These are phyloP conservation scores for Tipula lateralis DNA, from an alignment of 2,888 invertebrate genomes.

Conservation along the genomic window DNA sequence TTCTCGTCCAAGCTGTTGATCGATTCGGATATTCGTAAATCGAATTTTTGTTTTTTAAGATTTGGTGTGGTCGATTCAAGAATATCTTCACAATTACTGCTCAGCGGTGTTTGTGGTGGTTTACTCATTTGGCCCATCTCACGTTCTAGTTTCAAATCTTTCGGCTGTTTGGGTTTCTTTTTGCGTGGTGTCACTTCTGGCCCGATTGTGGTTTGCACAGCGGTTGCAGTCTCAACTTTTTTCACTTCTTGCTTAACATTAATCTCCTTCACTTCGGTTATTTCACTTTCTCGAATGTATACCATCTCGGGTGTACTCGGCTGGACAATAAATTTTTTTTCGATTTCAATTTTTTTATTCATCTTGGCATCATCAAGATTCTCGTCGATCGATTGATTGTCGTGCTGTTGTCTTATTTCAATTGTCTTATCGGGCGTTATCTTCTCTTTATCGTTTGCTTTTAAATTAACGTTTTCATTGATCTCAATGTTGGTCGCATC, in stretches of 20 bases:
- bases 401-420: neutral
- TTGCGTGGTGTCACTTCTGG: neutral
- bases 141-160: neutral
- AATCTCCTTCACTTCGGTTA: neutral
- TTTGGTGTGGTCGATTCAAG: conserved; percentile 27
- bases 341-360: neutral
- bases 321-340: neutral
- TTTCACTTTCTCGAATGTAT: neutral
- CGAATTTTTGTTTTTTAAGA: conserved; percentile 28
- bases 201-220: neutral
- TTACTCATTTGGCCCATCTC: neutral
- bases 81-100: conserved; percentile 30
- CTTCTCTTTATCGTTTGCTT: neutral
- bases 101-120: conserved; percentile 20
- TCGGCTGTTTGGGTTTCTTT: neutral
- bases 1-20: conserved; percentile 34
- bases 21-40: conserved; percentile 37
- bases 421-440: neutral
- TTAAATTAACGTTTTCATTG: conserved; percentile 13
- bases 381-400: neutral
- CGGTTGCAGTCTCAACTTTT: neutral
- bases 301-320: neutral
- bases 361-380: neutral
- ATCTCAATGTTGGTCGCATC: neutral
- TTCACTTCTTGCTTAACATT: neutral